phyloP scores from a whole-genome alignment of 2,113 vertebrate genomes.

The Erythrocercus mccallii region DNA sequence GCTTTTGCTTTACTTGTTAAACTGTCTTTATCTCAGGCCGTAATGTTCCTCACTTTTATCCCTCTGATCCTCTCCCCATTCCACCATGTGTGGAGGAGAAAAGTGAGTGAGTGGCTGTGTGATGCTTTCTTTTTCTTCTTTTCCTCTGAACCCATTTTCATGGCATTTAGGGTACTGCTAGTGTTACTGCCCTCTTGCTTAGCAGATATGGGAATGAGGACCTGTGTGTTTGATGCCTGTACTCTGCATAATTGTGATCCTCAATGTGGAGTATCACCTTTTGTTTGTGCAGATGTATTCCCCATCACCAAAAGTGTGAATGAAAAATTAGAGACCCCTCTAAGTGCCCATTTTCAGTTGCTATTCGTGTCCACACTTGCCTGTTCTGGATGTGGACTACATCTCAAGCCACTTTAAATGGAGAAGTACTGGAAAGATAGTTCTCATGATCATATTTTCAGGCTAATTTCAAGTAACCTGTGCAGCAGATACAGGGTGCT shows the following conservation, averaged over 20 bases:
- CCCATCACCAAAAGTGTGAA: rapidly evolving
- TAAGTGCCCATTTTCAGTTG: not conserved
- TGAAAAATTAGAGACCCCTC: not conserved
- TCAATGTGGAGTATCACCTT: not conserved
- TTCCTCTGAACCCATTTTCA: not conserved
- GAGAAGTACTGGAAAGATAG: not conserved
- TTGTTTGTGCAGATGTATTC: no score
- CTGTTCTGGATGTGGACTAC: not conserved
- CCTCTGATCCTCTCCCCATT: not conserved
- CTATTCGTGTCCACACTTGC: not conserved
- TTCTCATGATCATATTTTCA: not conserved
- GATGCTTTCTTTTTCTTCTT: not conserved
- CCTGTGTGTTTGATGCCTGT: not conserved
- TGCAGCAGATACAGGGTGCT: not conserved
- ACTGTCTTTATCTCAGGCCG: not conserved
- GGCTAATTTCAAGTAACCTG: not conserved
- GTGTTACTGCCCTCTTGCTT: not conserved
- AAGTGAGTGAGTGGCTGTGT: not conserved
- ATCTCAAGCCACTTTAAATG: not conserved
- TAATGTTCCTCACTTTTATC: not conserved
- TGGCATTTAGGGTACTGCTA: not conserved
- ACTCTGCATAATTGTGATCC: rapidly evolving
- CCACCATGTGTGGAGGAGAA: rapidly evolving
- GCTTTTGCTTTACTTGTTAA: not conserved
- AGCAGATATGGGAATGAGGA: not conserved